phyloP scores from a whole-genome alignment of 2,888 invertebrate species.

The Drosophila neotestacea region DNA sequence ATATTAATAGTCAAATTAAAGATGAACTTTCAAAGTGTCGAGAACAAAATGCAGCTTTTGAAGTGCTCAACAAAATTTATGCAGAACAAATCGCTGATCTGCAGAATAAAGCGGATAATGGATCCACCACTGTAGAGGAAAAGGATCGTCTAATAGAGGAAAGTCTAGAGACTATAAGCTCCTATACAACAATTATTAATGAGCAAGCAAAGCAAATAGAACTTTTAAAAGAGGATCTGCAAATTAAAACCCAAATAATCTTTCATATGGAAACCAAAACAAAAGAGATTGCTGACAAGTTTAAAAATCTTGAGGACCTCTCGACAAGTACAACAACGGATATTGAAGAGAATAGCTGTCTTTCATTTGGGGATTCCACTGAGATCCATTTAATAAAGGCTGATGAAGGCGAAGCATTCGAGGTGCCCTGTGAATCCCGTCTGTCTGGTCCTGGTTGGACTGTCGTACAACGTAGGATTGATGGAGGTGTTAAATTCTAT shows the following conservation, averaged over 20 bases:
- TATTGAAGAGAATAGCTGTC: conserved; percentile 31
- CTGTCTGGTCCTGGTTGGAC: conserved; percentile 87
- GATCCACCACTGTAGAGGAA: not conserved
- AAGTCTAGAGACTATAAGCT: conserved; percentile 16
- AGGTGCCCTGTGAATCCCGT: conserved; percentile 39
- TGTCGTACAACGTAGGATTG: conserved; percentile 88
- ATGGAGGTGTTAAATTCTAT: conserved; percentile 89
- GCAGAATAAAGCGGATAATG: not conserved
- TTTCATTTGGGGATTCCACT: conserved; percentile 19
- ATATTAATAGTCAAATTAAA: conserved; percentile 9
- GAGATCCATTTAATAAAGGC: conserved; percentile 33
- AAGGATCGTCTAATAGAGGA: conserved; percentile 37
- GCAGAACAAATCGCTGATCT: conserved; percentile 36
- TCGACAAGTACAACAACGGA: not conserved
- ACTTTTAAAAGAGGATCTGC: conserved; percentile 25
- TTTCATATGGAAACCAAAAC: conserved; percentile 29
- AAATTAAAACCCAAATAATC: conserved; percentile 39
- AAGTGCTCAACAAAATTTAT: conserved; percentile 40
- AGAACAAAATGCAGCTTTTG: conserved; percentile 27
- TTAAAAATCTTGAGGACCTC: conserved; percentile 21
- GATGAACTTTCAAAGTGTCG: conserved; percentile 35
- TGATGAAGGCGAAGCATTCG: conserved; percentile 25
- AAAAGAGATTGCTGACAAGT: conserved; percentile 8
- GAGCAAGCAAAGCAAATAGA: conserved; percentile 44
- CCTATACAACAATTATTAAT: conserved; percentile 37